Percentiles rank a stretch among this genome's conserved stretches.
phyloP scores from a whole-genome alignment of 1,140 invertebrate species.

The Drosophila kepulauana region DNA sequence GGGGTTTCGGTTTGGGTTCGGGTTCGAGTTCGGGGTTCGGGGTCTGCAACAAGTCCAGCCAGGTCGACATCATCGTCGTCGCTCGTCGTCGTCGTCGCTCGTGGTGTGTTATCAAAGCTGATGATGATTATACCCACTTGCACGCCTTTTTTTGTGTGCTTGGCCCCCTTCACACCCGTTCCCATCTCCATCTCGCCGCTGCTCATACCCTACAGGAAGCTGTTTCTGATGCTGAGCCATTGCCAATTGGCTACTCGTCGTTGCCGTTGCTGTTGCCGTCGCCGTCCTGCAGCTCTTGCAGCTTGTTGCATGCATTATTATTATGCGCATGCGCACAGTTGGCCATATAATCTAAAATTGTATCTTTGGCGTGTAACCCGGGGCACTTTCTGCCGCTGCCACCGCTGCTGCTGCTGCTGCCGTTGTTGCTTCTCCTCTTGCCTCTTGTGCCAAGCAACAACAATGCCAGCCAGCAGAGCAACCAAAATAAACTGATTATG shows the following conservation, averaged over 20 bases:
- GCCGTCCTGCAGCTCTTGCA: conserved; percentile 22
- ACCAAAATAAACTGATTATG: conserved; percentile 81
- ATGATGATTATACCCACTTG: conserved; percentile 84
- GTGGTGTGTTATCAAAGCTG: conserved; percentile 84
- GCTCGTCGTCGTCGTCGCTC: conserved; percentile 54
- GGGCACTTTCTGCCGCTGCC: conserved; percentile 66
- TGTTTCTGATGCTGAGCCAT: conserved; percentile 30
- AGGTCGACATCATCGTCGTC: conserved; percentile 48
- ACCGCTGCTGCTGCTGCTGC: conserved; percentile 18
- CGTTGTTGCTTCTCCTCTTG: conserved; percentile 12
- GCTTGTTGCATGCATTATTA: conserved; percentile 83
- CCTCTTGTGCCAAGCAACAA: conserved; percentile 25
- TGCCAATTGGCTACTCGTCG: conserved; percentile 77
- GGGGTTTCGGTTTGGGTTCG: conserved; percentile 31
- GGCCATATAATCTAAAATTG: conserved; percentile 84
- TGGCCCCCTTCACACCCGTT: background rate
- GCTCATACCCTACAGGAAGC: conserved; percentile 37
- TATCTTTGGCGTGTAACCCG: conserved; percentile 84
- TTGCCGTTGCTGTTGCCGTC: conserved; percentile 22
- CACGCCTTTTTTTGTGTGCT: conserved; percentile 73
- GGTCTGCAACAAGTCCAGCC: conserved; percentile 50
- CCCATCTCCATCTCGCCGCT: background rate
- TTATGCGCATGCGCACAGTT: conserved; percentile 84
- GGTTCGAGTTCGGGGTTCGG: conserved; percentile 27
- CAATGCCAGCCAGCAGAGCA: conserved; percentile 35